Conservation (phyloP, 2,797 vertebrate species). For the Crenichthys baileyi region DNA sequence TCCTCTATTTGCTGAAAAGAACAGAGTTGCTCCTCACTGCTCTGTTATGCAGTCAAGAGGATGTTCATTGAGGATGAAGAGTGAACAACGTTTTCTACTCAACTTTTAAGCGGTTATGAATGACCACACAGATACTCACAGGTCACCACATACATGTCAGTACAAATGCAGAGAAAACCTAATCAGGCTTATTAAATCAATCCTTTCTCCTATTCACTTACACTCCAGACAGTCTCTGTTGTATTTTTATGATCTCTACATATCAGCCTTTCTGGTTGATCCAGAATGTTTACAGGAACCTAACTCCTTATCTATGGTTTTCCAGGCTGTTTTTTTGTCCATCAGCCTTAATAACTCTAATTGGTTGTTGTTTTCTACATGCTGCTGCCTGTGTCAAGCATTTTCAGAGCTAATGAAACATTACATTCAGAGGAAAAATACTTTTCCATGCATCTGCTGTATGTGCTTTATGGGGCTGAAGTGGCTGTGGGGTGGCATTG, state of each 20-base stretch:
- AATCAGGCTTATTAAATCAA: not conserved
- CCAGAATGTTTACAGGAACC: not conserved
- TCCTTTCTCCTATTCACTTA: not conserved
- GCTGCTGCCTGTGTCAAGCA: not conserved
- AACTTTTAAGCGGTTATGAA: slow-evolving; percentile 5
- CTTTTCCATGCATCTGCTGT: not conserved
- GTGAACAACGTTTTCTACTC: slow-evolving; percentile 6
- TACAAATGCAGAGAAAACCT: not conserved
- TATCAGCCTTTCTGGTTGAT: not conserved
- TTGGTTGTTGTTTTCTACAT: not conserved
- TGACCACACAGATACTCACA: slow-evolving; percentile 7
- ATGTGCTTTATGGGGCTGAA: not conserved
- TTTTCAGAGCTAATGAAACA: not conserved
- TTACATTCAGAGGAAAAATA: not conserved
- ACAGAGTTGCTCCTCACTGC: not conserved
- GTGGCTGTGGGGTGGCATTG: not conserved
- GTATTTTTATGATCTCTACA: not conserved
- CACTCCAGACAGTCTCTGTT: not conserved
- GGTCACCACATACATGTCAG: not conserved
- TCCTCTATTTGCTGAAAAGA: not conserved
- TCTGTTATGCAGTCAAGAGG: not conserved
- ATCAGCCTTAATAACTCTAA: not conserved
- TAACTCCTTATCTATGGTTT: not conserved
- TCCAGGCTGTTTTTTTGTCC: not conserved
- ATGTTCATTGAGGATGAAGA: slow-evolving; percentile 11